Evolutionary conservation across 1,140 invertebrate genomes (phyloP).

Genomic region (Drosophila rufa): DNA sequence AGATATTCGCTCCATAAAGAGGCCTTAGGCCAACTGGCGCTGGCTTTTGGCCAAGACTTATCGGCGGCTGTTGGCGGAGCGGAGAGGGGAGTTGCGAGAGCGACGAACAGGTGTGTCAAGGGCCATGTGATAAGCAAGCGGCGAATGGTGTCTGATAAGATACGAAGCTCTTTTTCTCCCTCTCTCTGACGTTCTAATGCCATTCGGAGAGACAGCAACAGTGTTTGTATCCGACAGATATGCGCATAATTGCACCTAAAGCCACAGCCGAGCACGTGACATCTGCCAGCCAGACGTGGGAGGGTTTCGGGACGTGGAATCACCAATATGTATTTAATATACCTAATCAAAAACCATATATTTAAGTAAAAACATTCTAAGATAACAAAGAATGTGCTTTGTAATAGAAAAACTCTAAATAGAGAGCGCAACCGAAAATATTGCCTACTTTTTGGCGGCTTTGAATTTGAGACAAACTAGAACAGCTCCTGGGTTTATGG

Average conservation of each 20-base stretch:
- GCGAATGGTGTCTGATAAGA: constrained; percentile 35
- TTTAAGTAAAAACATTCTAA: constrained; percentile 2
- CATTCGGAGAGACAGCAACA: constrained; percentile 4
- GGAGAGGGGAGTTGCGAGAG: background rate
- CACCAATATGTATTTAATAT: background rate
- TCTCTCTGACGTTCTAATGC: constrained; percentile 19
- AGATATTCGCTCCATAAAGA: constrained; percentile 43
- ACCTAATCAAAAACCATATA: background rate
- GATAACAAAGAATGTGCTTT: background rate
- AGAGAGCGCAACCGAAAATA: background rate
- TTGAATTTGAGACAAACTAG: too few species aligned
- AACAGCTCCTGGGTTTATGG: background rate
- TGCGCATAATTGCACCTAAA: constrained; percentile 33
- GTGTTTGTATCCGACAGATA: constrained; percentile 37
- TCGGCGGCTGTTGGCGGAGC: constrained; percentile 16
- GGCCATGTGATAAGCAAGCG: constrained; percentile 40
- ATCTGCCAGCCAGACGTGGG: background rate
- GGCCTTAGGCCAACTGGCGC: constrained; percentile 45
- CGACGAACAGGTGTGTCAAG: constrained; percentile 46
- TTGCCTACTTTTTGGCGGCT: constrained; percentile 7
- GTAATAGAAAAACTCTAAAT: background rate
- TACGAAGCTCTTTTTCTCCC: background rate
- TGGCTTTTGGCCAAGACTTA: constrained; percentile 49
- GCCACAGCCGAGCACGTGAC: constrained; percentile 12
- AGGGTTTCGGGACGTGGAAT: background rate